Conservation (phyloP, 2,797 vertebrate species). For the Amblyraja radiata region DNA sequence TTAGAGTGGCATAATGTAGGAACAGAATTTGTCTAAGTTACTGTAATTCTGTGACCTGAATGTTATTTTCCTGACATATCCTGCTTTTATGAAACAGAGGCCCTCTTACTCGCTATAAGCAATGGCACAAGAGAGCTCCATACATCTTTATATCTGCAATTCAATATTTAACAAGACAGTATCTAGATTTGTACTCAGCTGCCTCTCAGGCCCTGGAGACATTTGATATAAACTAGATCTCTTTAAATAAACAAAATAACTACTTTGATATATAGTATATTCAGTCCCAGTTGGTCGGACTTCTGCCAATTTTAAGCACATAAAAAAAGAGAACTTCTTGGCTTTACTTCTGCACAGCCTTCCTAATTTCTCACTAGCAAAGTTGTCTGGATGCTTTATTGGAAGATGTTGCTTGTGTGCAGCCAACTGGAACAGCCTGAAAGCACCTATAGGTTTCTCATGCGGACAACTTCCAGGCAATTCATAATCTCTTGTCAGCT, state of each 20-base stretch:
- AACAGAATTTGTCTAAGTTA: not conserved
- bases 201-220: not conserved
- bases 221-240: not conserved
- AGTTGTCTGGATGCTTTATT: not conserved
- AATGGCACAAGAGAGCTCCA: not conserved
- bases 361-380: not conserved
- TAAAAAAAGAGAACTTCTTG: not conserved
- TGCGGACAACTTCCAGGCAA: slow-evolving; percentile 2
- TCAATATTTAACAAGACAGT: not conserved
- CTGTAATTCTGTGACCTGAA: not conserved
- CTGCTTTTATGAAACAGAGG: not conserved
- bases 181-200: not conserved
- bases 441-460: slow-evolving; percentile 13
- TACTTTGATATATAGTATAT: not conserved
- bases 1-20: not conserved
- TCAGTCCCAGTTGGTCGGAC: not conserved
- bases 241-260: not conserved
- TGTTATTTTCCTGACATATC: not conserved
- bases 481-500: not conserved
- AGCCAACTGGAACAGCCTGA: slow-evolving; percentile 32
- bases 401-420: not conserved
- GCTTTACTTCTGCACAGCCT: not conserved
- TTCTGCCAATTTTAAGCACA: not conserved
- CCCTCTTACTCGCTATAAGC: not conserved
- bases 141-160: not conserved